Evolutionary conservation across 1,140 invertebrate genomes (phyloP), one percentile per base, ranked within the genome.

Genomic region (Tetramorium simillimum): DNA sequence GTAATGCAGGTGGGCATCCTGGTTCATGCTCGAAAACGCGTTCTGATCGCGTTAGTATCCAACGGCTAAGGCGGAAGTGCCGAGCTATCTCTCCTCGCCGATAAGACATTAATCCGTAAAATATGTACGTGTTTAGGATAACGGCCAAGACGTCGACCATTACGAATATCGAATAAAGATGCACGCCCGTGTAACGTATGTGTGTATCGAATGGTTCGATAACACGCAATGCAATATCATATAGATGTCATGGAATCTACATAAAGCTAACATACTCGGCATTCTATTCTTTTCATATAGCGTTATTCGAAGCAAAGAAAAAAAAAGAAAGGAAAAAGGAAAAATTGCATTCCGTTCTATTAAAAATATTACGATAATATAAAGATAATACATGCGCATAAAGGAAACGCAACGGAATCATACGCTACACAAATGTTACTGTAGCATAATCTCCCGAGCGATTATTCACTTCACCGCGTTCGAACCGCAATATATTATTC

Each of bases 1-100:
- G 82, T 88, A 88, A 86, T 77, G 49, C 78, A 87, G 70, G 49
- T 65, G 85, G n/a, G 43, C 56, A 84, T 51, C 72, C 56, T 14
- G 62, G 40, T 75, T 88, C 87, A 87, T 60, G 86, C 77, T 78
- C 28, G 72, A 69, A 60, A 69, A 88, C 70, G 63, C 89, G 73
- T 86, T 89, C 65, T 81, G 86, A 88, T 91, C 89, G 82, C 86
- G 75, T 82, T 84, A 82, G 53, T 82, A 69, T 67, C 69, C 76
- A 51, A 75, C 65, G 60, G 73, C 56, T 43, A 46, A 24, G 51
- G 24, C 63, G 67, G 56, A 87, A 51, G 18, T 56, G 49, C 10
- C 58, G 28, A 28, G 49, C 65, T 62, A 75, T 84, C 69, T 53
- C 37, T 53, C 37, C 28, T 77, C 58, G 80, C 76, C 62, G 69